Conservation (phyloP, 2,797 vertebrate genomes). For the Petrocephalus sullivani region DNA sequence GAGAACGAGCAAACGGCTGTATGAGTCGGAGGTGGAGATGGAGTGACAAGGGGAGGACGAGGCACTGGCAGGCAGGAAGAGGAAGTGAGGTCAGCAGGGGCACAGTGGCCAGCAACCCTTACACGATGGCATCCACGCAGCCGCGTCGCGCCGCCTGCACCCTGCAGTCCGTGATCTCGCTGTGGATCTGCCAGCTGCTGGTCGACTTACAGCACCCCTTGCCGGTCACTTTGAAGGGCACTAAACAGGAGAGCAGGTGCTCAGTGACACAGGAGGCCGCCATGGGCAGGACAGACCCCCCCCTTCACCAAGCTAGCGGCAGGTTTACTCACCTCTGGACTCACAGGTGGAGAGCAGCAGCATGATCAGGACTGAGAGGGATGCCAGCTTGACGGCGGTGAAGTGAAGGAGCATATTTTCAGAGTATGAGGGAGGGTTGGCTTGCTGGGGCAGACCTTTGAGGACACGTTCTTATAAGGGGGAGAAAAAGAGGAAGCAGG, state of each 20-base stretch:
- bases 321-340: neutral
- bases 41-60: neutral
- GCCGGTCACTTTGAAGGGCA: neutral
- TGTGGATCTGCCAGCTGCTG: neutral
- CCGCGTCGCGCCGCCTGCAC: neutral
- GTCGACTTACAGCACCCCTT: neutral
- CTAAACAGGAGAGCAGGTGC: neutral
- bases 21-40: neutral
- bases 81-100: neutral
- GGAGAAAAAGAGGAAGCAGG: neutral
- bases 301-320: neutral
- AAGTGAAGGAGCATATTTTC: neutral
- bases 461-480: neutral
- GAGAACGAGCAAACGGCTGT: neutral
- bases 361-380: neutral
- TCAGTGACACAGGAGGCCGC: neutral
- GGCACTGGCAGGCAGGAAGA: neutral
- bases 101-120: neutral
- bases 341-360: neutral
- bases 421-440: neutral
- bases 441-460: neutral
- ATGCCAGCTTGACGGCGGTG: neutral
- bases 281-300: neutral
- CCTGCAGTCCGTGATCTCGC: neutral
- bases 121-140: neutral